phyloP scores from a whole-genome alignment of 92 coral and sea anemone species.

The Epizoanthus illoricatus region DNA sequence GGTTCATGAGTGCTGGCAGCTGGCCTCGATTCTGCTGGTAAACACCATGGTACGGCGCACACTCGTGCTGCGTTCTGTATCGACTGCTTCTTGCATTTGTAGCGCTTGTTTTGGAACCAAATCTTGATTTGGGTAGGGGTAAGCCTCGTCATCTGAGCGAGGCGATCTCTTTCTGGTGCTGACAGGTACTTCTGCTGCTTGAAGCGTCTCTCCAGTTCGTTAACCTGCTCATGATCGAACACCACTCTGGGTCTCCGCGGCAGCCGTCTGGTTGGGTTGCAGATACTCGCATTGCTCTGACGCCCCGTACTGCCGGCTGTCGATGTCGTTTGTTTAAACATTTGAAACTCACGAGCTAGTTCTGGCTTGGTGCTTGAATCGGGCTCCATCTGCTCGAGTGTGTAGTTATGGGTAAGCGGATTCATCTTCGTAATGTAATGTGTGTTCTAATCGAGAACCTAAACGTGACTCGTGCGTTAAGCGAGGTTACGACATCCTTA shows the following conservation, averaged over 20 bases:
- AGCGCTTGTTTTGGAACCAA: conserved; percentile 99
- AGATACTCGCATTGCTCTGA: conserved; percentile 62
- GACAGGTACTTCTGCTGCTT: conserved; percentile 98
- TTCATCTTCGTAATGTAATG: conserved; percentile 42
- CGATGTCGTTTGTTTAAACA: conserved; percentile 68
- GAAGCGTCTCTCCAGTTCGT: conserved; percentile 95
- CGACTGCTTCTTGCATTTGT: conserved; percentile 95
- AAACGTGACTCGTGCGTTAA: conserved; percentile 72
- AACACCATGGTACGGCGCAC: conserved; percentile 82
- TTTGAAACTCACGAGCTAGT: conserved; percentile 44
- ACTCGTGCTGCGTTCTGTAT: conserved; percentile 88
- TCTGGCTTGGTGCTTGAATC: conserved; percentile 75
- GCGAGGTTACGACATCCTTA: conserved; percentile 66
- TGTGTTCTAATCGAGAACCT: conserved; percentile 49
- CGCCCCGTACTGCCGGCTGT: conserved; percentile 62
- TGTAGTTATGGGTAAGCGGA: conserved; percentile 70
- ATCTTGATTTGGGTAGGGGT: conserved; percentile 99
- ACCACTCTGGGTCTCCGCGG: conserved; percentile 95
- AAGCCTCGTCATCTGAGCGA: conserved; percentile 85
- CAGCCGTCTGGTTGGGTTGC: conserved; percentile 80
- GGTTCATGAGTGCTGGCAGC: conserved; percentile 79
- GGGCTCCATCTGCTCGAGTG: conserved; percentile 65
- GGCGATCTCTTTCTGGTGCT: conserved; percentile 95
- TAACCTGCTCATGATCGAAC: conserved; percentile 96
- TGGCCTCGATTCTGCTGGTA: conserved; percentile 89